Percentiles rank a stretch among this genome's conserved stretches.
These are phyloP conservation scores for Hemistola chrysoprasaria DNA, from an alignment of 2,888 invertebrate genomes.

Conservation along the genomic window DNA sequence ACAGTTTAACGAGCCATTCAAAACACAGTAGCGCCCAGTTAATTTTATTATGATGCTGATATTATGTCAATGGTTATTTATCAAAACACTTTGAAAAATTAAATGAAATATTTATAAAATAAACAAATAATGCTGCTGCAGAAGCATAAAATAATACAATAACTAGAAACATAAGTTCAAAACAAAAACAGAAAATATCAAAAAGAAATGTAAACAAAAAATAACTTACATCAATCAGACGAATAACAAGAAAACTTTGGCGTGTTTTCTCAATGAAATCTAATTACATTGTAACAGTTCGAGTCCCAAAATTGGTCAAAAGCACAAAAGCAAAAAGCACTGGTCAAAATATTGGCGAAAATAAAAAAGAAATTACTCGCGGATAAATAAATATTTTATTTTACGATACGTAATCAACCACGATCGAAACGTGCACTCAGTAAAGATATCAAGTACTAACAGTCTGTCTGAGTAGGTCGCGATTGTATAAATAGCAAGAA, in stretches of 20 bases:
- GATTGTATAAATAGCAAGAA: conserved; percentile 64
- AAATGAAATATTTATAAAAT: too few relatives aligned
- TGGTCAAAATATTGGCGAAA: conserved; percentile 18
- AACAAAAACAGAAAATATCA: neutral
- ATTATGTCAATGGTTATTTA: too few relatives aligned
- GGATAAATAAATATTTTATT: conserved; percentile 4
- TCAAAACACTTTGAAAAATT: too few relatives aligned
- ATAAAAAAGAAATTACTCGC: conserved; percentile 3
- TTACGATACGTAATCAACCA: conserved; percentile 12
- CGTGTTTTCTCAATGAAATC: conserved; percentile 35
- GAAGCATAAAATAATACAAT: neutral
- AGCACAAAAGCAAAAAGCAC: conserved; percentile 29
- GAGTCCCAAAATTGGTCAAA: conserved; percentile 24
- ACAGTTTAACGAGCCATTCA: neutral
- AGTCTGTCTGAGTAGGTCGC: conserved; percentile 49
- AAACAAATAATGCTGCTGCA: too few relatives aligned
- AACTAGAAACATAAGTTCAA: neutral
- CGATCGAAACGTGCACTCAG: conserved; percentile 45
- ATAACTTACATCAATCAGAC: conserved; percentile 26
- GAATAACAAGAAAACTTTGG: conserved; percentile 29
- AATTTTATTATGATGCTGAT: neutral
- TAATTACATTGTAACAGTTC: conserved; percentile 42
- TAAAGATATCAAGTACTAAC: conserved; percentile 50
- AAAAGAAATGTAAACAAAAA: conserved; percentile 12
- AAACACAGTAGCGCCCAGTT: neutral